Evolutionary conservation across 2,888 invertebrate genomes (phyloP).

Genomic region (Anarsia innoxiella): DNA sequence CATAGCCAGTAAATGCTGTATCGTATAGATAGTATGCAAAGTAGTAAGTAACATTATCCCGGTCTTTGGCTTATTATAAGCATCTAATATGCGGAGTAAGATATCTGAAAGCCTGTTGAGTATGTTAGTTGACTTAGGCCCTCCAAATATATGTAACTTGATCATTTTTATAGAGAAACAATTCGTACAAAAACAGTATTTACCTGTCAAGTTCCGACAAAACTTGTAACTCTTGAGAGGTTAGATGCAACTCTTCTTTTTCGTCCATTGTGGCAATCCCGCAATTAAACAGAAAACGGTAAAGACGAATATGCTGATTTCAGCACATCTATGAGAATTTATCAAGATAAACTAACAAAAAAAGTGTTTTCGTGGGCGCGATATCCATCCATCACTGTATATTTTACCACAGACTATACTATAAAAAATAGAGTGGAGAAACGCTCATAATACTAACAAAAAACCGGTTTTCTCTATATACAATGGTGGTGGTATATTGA

Average conservation of each 20-base stretch:
- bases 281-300: neutral
- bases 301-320: neutral
- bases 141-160: too few species aligned
- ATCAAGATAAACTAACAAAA: neutral
- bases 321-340: neutral
- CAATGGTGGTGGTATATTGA: neutral
- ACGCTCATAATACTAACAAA: too few species aligned
- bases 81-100: too few species aligned
- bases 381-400: too few species aligned
- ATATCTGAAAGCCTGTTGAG: too few species aligned
- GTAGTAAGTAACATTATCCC: too few species aligned
- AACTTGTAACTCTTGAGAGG: constrained; percentile 88
- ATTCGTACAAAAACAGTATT: too few species aligned
- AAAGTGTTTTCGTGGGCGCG: constrained; percentile 1
- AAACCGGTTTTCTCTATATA: constrained; percentile 3
- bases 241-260: constrained; percentile 81
- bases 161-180: too few species aligned
- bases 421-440: neutral
- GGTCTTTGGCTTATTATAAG: too few species aligned
- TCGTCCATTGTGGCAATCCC: constrained; percentile 61
- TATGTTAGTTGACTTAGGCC: too few species aligned
- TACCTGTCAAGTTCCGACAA: constrained; percentile 93
- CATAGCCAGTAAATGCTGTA: too few species aligned
- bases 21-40: too few species aligned
- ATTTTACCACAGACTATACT: constrained; percentile 1